phyloP scores from a whole-genome alignment of 2,113 vertebrate genomes.

The Hippocampus comes region DNA sequence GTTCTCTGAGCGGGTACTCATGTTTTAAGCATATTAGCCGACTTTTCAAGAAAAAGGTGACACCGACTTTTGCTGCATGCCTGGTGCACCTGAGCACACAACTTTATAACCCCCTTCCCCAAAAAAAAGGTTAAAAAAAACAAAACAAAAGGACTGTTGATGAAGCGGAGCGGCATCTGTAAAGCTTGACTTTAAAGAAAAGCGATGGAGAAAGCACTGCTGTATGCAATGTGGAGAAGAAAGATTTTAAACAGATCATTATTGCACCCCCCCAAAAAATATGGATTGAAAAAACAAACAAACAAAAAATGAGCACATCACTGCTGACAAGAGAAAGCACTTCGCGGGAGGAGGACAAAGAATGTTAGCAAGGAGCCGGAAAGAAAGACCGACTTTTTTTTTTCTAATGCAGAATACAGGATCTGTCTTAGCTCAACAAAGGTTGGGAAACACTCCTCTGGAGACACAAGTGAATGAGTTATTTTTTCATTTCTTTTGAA shows the following conservation, averaged over 20 bases:
- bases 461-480: not conserved
- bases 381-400: not conserved
- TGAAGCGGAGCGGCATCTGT: not conserved
- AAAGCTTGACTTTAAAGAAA: too few species aligned
- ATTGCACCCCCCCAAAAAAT: not conserved
- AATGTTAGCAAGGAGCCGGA: not conserved
- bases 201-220: not conserved
- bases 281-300: not conserved
- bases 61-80: slow-evolving; percentile 19
- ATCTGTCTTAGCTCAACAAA: too few species aligned
- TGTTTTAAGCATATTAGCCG: slow-evolving; percentile 14
- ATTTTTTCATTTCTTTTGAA: not conserved
- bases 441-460: too few species aligned
- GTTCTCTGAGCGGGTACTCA: slow-evolving; percentile 22
- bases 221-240: not conserved
- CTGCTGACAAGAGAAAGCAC: not conserved
- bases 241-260: not conserved
- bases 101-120: not conserved
- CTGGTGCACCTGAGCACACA: slow-evolving; percentile 19
- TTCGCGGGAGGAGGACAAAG: not conserved
- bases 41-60: slow-evolving; percentile 27
- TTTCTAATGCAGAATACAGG: too few species aligned
- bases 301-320: not conserved
- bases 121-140: not conserved
- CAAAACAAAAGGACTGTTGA: not conserved